Percentiles rank a stretch among this genome's conserved stretches.
Evolutionary conservation across 2,113 vertebrate genomes (phyloP).

Genomic region (Machaerirhynchus nigripectus): DNA sequence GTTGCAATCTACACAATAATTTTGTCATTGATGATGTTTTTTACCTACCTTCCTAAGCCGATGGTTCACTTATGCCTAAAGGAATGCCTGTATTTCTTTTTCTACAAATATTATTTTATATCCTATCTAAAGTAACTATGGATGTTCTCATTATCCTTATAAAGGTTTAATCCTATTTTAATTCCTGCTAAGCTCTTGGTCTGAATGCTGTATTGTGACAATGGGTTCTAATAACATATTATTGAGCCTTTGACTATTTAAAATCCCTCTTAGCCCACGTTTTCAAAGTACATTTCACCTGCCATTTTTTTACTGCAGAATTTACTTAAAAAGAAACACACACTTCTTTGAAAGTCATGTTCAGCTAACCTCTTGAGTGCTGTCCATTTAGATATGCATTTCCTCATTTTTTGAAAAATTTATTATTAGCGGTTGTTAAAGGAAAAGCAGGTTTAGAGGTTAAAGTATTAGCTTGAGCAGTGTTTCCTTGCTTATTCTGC

Average conservation of each 20-base stretch:
- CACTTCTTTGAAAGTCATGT: neutral
- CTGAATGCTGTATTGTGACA: constrained; percentile 10
- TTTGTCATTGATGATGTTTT: neutral
- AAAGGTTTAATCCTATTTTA: constrained; percentile 48
- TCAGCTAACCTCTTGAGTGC: neutral
- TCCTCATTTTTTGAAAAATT: neutral
- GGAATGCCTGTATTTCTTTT: neutral
- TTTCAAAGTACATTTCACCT: neutral
- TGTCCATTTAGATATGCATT: neutral
- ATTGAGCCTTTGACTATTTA: neutral
- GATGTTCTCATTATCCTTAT: constrained; percentile 11
- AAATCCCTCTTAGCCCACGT: neutral
- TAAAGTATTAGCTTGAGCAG: neutral
- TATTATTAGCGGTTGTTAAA: neutral
- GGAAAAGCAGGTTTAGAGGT: neutral
- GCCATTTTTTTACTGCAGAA: neutral
- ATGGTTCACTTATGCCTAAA: neutral
- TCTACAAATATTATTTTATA: neutral
- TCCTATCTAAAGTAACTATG: constrained; percentile 19
- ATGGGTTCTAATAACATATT: neutral
- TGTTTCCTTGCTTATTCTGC: neutral
- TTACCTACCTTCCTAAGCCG: neutral
- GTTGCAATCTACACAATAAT: neutral
- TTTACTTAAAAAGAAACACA: neutral
- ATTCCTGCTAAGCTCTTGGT: constrained; percentile 37